phyloP scores from a whole-genome alignment of 2,888 invertebrate species.

The Cybosia mesomella region DNA sequence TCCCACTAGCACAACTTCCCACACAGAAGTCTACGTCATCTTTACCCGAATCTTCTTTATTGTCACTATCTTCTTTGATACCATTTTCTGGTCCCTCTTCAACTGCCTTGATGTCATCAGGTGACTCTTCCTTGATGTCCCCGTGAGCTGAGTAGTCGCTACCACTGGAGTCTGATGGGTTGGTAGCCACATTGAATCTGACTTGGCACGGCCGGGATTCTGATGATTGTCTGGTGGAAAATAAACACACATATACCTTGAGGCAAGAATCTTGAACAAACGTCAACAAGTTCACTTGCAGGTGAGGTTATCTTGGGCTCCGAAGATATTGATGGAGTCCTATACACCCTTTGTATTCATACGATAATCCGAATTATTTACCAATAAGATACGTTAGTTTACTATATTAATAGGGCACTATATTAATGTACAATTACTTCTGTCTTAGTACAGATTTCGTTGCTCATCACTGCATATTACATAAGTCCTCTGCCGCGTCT shows the following conservation, averaged over 20 bases:
- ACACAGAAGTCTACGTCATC: constrained; percentile 47
- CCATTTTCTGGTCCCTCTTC: constrained; percentile 19
- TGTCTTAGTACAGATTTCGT: no score
- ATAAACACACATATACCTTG: not conserved
- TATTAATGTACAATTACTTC: no score
- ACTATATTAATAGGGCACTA: no score
- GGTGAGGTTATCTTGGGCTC: no score
- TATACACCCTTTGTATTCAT: no score
- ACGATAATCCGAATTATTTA: no score
- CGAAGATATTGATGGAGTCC: no score
- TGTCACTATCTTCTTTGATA: constrained; percentile 19
- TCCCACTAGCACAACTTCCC: not conserved
- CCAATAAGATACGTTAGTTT: no score
- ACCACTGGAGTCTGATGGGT: constrained; percentile 69
- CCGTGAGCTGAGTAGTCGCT: constrained; percentile 69
- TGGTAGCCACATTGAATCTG: constrained; percentile 64
- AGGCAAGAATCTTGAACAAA: no score
- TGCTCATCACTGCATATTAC: no score
- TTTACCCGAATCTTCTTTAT: constrained; percentile 3
- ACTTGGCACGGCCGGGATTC: constrained; percentile 63
- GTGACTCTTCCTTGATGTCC: constrained; percentile 49
- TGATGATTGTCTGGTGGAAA: constrained; percentile 61
- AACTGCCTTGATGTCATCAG: constrained; percentile 18
- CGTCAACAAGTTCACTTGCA: no score
- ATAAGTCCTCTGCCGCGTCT: no score